These are phyloP conservation scores for Zosterops borbonicus DNA, from an alignment of 2,113 vertebrate species.

Conservation along the genomic window DNA sequence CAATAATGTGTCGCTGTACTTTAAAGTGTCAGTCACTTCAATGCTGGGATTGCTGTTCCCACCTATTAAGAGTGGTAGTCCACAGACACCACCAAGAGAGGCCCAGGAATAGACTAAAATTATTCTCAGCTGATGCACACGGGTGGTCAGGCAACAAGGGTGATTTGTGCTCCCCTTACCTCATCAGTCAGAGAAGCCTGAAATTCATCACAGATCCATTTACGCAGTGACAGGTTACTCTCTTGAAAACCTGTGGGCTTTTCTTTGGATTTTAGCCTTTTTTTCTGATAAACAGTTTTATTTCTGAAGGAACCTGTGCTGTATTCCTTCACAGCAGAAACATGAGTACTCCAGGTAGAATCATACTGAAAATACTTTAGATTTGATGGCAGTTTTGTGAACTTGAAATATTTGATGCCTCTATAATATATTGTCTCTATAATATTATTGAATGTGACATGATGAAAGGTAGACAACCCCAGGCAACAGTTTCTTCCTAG, in stretches of 20 bases:
- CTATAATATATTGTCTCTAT: neutral
- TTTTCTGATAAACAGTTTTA: neutral
- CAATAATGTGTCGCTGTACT: neutral
- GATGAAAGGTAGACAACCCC: neutral
- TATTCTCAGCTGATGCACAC: neutral
- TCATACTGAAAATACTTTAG: neutral
- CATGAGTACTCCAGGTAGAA: neutral
- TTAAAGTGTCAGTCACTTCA: neutral
- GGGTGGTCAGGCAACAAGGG: neutral
- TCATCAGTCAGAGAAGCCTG: neutral
- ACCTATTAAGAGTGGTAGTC: neutral
- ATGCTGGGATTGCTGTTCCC: rapidly evolving
- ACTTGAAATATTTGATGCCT: neutral
- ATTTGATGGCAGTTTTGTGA: neutral
- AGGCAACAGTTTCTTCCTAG: neutral
- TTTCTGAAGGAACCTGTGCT: neutral
- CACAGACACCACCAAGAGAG: neutral
- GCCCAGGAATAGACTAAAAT: neutral
- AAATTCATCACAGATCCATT: neutral
- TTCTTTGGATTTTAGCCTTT: neutral
- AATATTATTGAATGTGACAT: neutral
- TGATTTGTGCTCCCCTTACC: neutral
- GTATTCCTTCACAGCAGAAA: neutral
- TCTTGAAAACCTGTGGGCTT: neutral
- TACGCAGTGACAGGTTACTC: neutral